Evolutionary conservation across 2,888 invertebrate genomes (phyloP), one percentile per base, ranked within the genome.

Genomic region (Amphipyra berbera): DNA sequence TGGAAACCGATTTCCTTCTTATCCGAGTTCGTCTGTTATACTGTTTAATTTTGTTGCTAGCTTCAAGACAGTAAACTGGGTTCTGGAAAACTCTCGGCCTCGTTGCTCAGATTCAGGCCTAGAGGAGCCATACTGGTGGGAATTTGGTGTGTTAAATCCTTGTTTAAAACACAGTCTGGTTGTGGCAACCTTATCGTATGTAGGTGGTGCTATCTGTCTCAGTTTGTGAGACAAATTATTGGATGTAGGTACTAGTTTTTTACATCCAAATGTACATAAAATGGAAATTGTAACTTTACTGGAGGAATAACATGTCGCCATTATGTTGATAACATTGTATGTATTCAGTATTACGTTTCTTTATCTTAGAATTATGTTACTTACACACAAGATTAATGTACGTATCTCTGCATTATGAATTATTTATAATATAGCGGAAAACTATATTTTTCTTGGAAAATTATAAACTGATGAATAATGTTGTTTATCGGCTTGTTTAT

Each of bases 261-360:
- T 35, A 30, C 37, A 46, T 61, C 13, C 13, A 41, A 60, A 68
- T 46, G 44, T n/a, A 63, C 44, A 58, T 68, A 40, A 60, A 68
- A 60, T 61, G 37, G 40, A 50, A 65, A 68, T 35, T 35, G 30
- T 68, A 40, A 21, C 45, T 13, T 45, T 37, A 49, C 38, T 60
- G 45, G 42, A 12, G 3, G 10, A 59, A 68, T 49, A 49, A 40
- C 13, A 35, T 14, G 48, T 44, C 30, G 30, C 10, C 45, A 37
- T 13, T 57, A 30, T 0, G 53, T 50, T 44, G 69, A 67, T 73
- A 61, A 61, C 38, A 53, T 53, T 53, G 41, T 49, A 67, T 42
- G 14, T 33, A 9, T 56, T 30, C 30, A 30, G 30, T 67, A 53
- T 41, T 47, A 40, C 40, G 48, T 58, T 68, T 58, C 37, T 55